phyloP scores from a whole-genome alignment of 2,113 vertebrate species.

The Microcebus tavaratra region DNA sequence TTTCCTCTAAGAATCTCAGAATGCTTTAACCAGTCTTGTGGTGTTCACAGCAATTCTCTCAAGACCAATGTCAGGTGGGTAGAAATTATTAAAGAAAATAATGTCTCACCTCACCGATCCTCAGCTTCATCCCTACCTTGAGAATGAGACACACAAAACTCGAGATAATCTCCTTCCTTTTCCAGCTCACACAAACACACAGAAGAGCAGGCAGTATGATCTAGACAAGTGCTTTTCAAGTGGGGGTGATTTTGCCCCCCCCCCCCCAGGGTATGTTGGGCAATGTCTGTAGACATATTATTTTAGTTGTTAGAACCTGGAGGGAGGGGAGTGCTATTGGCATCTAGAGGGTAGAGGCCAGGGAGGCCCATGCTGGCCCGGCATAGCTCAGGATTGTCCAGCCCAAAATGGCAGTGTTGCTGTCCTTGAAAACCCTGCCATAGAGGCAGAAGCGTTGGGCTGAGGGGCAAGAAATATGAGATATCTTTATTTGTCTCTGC shows the following conservation, averaged over 20 bases:
- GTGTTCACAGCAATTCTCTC: not conserved
- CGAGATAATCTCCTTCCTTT: not conserved
- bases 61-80: not conserved
- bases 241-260: not conserved
- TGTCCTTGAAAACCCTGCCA: not conserved
- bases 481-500: not conserved
- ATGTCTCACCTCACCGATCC: not conserved
- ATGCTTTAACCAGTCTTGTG: constrained; percentile 2
- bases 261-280: fast-evolving
- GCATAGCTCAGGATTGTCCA: not conserved
- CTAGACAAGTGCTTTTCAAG: not conserved
- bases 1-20: not conserved
- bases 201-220: not conserved
- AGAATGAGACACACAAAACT: not conserved
- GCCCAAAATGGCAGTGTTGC: not conserved
- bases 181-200: not conserved
- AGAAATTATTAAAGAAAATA: constrained; percentile 33
- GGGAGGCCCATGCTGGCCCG: not conserved
- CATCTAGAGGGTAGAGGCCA: not conserved
- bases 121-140: not conserved
- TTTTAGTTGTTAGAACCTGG: not conserved
- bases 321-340: not conserved
- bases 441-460: not conserved
- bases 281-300: not conserved
- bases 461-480: not conserved